Conservation (phyloP, 2,113 vertebrate genomes). For the Andinoacara biseriatus region DNA sequence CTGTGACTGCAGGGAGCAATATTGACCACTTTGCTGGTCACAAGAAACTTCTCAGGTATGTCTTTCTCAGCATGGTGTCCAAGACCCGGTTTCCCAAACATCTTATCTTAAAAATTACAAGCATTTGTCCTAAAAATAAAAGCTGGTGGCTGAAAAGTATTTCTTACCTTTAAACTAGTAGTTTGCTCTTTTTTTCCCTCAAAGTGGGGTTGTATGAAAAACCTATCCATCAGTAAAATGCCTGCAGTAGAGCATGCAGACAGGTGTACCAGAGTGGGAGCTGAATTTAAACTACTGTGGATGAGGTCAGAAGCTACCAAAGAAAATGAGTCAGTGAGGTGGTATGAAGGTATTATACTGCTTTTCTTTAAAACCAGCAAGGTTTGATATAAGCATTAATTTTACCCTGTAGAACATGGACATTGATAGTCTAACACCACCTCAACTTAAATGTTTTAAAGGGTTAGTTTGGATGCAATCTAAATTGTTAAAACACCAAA, state of each 20-base stretch:
- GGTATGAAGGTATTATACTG: neutral
- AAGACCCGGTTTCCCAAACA: conserved; percentile 22
- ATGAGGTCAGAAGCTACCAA: neutral
- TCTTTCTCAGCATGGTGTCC: conserved; percentile 40
- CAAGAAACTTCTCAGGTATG: conserved; percentile 99
- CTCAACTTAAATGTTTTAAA: neutral
- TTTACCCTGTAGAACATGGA: neutral
- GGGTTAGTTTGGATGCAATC: neutral
- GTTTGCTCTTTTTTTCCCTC: no score
- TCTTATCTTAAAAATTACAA: conserved; percentile 2
- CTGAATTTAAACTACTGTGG: neutral
- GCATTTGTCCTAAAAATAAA: neutral
- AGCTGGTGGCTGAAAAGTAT: neutral
- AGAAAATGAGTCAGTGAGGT: neutral
- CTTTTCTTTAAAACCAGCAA: neutral
- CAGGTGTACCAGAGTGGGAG: neutral
- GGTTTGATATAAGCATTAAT: neutral
- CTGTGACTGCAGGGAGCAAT: conserved; percentile 90
- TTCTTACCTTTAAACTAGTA: neutral
- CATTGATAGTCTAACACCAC: neutral
- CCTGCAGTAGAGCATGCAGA: neutral
- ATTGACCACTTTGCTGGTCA: conserved; percentile 98
- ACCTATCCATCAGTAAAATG: neutral
- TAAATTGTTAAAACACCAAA: conserved; percentile 15
- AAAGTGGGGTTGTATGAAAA: neutral